Conservation (phyloP, 2,113 vertebrate genomes). For the cat (Felis catus) region DNA sequence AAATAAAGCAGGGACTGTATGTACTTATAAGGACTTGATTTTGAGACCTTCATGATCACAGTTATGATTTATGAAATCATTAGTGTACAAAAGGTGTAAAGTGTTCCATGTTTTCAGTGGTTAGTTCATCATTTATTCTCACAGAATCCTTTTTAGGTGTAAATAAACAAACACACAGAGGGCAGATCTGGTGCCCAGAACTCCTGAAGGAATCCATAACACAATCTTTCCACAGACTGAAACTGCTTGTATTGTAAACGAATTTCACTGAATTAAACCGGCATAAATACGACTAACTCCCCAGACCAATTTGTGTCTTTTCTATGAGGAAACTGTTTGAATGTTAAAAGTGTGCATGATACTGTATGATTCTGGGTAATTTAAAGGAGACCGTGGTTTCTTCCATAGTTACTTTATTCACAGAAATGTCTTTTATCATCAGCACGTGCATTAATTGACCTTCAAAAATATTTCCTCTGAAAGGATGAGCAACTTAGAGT, state of each 20-base stretch:
- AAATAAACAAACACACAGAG: constrained; percentile 10
- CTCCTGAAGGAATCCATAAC: background rate
- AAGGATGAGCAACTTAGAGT: background rate
- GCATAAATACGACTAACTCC: background rate
- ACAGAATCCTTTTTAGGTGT: background rate
- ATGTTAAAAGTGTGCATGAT: background rate
- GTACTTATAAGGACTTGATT: background rate
- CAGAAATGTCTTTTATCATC: background rate
- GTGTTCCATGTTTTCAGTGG: background rate
- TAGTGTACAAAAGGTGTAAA: background rate
- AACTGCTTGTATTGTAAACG: background rate
- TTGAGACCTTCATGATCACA: background rate
- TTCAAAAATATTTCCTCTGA: background rate
- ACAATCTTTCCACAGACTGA: background rate
- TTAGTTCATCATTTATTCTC: background rate
- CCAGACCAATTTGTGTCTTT: background rate
- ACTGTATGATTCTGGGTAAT: background rate
- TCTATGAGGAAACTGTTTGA: background rate
- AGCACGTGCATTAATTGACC: background rate
- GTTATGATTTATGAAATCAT: background rate
- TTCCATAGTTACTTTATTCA: background rate
- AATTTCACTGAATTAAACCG: background rate
- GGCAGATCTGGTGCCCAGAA: background rate
- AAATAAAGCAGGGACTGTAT: background rate
- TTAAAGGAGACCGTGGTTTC: background rate